Evolutionary conservation across 2,888 invertebrate genomes (phyloP).

Genomic region (Mellilla xanthometata): DNA sequence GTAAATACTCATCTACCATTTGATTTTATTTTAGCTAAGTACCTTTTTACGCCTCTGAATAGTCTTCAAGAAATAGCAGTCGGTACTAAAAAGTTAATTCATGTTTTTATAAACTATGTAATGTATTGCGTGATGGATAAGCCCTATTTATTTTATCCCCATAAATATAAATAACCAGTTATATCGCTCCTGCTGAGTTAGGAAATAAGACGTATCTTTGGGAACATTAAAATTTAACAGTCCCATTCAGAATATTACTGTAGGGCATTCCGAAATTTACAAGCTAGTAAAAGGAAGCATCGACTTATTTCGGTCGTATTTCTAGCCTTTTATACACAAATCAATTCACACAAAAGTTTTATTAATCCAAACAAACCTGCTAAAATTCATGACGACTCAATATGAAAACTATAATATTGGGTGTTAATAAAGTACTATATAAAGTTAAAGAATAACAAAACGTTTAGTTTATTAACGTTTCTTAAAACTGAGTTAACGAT

Average conservation of each 20-base stretch:
- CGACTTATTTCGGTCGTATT: constrained; percentile 12
- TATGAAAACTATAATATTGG: too few relatives aligned
- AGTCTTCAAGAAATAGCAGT: too few relatives aligned
- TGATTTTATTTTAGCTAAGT: too few relatives aligned
- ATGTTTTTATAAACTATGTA: too few relatives aligned
- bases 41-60: too few relatives aligned
- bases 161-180: constrained; percentile 13
- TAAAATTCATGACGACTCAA: too few relatives aligned
- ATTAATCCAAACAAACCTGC: constrained; percentile 7
- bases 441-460: too few relatives aligned
- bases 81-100: too few relatives aligned
- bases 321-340: constrained; percentile 7
- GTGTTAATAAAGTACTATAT: too few relatives aligned
- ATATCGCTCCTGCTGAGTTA: constrained; percentile 11
- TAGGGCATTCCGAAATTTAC: constrained; percentile 18
- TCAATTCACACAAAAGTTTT: constrained; percentile 13
- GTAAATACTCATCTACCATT: too few relatives aligned
- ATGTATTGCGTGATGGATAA: constrained; percentile 2
- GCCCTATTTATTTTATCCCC: constrained; percentile 11
- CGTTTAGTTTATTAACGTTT: too few relatives aligned
- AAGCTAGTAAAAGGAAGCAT: constrained; percentile 15
- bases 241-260: constrained; percentile 15
- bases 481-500: too few relatives aligned
- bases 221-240: constrained; percentile 18
- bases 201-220: constrained; percentile 18